Conservation (phyloP, 2,113 vertebrate genomes). For the Recurvirostra avosetta region DNA sequence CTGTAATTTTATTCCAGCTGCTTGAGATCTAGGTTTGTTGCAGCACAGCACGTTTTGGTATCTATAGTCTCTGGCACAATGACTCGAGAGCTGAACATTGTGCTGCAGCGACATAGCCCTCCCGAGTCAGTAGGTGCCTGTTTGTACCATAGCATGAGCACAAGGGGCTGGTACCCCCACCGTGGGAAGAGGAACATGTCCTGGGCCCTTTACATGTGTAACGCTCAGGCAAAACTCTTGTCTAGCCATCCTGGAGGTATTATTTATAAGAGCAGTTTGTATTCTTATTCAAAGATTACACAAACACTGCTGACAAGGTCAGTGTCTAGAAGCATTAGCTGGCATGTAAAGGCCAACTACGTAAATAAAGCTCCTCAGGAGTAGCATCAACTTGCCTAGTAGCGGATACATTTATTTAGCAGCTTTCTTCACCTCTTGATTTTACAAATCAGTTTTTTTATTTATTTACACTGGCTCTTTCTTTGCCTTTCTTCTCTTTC, state of each 20-base stretch:
- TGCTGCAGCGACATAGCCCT: neutral
- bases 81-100: fast-evolving
- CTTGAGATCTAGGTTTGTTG: neutral
- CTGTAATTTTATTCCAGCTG: neutral
- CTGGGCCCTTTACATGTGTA: neutral
- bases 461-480: neutral
- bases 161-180: neutral
- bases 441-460: neutral
- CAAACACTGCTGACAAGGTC: constrained; percentile 37
- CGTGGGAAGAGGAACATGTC: neutral
- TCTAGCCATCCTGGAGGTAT: neutral
- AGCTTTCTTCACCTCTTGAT: constrained; percentile 8
- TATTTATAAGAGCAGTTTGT: neutral
- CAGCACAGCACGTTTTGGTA: neutral
- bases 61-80: neutral
- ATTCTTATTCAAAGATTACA: constrained; percentile 29
- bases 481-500: neutral
- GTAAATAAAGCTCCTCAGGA: constrained; percentile 18
- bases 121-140: neutral
- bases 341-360: neutral
- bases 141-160: neutral
- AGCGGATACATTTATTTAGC: neutral
- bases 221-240: neutral
- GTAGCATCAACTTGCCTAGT: neutral
- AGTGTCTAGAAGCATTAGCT: constrained; percentile 30